These are phyloP conservation scores for Platorchestia sp. DNA, from an alignment of 1,140 invertebrate genomes.

Conservation along the genomic window DNA sequence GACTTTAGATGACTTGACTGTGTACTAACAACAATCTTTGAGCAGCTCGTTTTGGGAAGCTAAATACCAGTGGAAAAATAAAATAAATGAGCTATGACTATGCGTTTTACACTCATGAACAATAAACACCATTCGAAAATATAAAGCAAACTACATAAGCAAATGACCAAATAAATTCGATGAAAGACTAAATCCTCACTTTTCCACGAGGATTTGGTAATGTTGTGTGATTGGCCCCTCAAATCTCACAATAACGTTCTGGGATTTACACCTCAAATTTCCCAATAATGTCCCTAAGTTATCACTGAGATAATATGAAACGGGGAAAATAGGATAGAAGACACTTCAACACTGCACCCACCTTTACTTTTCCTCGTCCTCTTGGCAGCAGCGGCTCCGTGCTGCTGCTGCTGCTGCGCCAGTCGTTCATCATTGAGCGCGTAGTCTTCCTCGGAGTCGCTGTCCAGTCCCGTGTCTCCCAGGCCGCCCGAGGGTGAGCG, in stretches of 20 bases:
- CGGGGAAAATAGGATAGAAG: no score
- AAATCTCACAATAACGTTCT: background rate
- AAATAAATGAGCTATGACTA: background rate
- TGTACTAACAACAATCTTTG: background rate
- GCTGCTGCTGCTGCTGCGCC: slow-evolving; percentile 26
- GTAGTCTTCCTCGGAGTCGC: slow-evolving; percentile 32
- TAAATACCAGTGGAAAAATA: background rate
- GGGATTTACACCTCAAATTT: background rate
- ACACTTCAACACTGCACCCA: background rate
- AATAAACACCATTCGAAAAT: background rate
- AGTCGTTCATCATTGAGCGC: slow-evolving; percentile 5
- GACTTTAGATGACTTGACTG: background rate
- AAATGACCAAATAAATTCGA: background rate
- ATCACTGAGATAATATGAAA: background rate
- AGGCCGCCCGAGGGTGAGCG: background rate
- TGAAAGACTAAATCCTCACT: background rate
- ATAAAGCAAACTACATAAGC: background rate
- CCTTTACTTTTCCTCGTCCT: slow-evolving; percentile 24
- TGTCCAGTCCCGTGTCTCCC: slow-evolving; percentile 12
- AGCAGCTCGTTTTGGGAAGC: background rate
- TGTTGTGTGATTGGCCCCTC: background rate
- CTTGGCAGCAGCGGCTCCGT: background rate
- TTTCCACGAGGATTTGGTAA: background rate
- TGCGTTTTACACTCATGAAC: background rate
- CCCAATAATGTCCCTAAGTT: background rate